These are phyloP conservation scores for Rhamnusium bicolor DNA, from an alignment of 2,888 invertebrate genomes.

Conservation along the genomic window DNA sequence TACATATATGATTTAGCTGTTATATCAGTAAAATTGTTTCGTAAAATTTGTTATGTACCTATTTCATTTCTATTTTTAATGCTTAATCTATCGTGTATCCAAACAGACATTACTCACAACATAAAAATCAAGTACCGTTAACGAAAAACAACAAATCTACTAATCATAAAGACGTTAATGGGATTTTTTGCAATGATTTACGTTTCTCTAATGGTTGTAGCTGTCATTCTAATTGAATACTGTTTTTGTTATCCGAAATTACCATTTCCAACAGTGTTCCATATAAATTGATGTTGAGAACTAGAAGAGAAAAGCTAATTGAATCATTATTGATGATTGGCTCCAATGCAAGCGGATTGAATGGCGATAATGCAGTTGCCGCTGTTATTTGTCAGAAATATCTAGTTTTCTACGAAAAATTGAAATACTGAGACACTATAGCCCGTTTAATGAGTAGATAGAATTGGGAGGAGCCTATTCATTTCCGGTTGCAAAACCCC, in stretches of 20 bases:
- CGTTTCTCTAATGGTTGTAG: slow-evolving; percentile 57
- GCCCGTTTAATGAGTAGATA: too few species aligned
- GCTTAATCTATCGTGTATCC: too few species aligned
- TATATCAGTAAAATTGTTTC: too few species aligned
- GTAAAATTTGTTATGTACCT: too few species aligned
- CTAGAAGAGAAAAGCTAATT: slow-evolving; percentile 47
- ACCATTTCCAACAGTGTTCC: slow-evolving; percentile 58
- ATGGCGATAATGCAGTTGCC: slow-evolving; percentile 1
- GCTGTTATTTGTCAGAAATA: neutral
- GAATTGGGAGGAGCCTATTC: too few species aligned
- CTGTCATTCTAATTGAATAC: slow-evolving; percentile 63
- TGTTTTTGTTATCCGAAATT: slow-evolving; percentile 63
- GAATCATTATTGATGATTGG: slow-evolving; percentile 55
- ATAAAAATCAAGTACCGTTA: slow-evolving; percentile 31
- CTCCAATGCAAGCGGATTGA: slow-evolving; percentile 19
- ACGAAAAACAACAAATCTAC: slow-evolving; percentile 43
- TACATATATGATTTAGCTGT: too few species aligned
- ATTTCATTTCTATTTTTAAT: too few species aligned
- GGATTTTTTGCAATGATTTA: slow-evolving; percentile 54
- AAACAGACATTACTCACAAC: too few species aligned
- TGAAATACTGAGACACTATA: neutral
- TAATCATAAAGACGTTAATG: slow-evolving; percentile 53
- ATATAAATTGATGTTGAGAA: slow-evolving; percentile 46
- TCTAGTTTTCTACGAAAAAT: neutral
- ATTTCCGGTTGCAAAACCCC: too few species aligned